A percentile compares a stretch with the other conserved stretches of the same genome.
Evolutionary conservation across 1,140 invertebrate species (phyloP).

Genomic region (Drosophila auraria): DNA sequence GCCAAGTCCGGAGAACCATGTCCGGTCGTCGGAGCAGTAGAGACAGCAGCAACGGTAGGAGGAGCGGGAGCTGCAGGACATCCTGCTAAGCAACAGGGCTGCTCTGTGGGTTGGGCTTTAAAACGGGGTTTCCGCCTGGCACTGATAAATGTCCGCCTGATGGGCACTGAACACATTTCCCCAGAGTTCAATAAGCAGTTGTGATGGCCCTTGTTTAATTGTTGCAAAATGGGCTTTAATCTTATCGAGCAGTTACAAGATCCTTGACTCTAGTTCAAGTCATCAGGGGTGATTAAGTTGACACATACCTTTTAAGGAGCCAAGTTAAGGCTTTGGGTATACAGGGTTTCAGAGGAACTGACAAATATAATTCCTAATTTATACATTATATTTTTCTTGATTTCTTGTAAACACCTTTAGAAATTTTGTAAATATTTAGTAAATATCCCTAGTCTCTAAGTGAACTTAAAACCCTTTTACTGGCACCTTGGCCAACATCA

Average conservation of each 20-base stretch:
- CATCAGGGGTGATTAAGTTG: neutral
- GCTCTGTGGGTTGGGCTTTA: slow-evolving; percentile 23
- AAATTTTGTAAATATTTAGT: no score
- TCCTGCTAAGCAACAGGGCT: slow-evolving; percentile 31
- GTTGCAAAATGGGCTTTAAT: slow-evolving; percentile 35
- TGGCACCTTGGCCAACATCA: neutral
- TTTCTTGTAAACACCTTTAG: no score
- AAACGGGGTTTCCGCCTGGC: slow-evolving; percentile 35
- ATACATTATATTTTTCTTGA: no score
- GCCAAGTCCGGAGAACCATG: slow-evolving; percentile 59
- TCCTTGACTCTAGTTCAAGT: neutral
- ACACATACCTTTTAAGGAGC: neutral
- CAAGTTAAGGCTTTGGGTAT: no score
- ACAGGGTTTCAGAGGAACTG: no score
- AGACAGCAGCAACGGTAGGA: neutral
- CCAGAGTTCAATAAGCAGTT: slow-evolving; percentile 50
- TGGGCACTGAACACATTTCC: slow-evolving; percentile 17
- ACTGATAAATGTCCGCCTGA: slow-evolving; percentile 53
- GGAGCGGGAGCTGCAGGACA: neutral
- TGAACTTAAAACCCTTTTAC: neutral
- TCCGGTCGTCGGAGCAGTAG: slow-evolving; percentile 17
- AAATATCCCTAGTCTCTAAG: no score
- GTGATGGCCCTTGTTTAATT: slow-evolving; percentile 41
- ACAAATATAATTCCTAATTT: no score
- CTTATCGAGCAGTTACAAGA: neutral